Percentiles rank a stretch among this genome's conserved stretches.
These are phyloP conservation scores for Epinephelus awoara DNA, from an alignment of 2,797 vertebrate species.

Conservation along the genomic window DNA sequence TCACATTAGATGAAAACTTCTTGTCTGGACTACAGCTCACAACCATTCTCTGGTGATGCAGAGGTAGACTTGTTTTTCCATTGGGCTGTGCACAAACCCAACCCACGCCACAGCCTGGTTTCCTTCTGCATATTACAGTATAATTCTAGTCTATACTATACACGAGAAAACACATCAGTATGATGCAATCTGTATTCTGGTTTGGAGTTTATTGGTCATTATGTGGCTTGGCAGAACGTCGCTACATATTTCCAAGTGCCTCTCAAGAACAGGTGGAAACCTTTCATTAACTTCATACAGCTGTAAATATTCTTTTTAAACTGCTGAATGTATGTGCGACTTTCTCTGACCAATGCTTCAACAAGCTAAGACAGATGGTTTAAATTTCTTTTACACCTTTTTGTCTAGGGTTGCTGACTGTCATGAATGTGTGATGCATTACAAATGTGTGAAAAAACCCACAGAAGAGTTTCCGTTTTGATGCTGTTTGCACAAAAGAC, in stretches of 20 bases:
- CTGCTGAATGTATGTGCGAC: conserved; percentile 2
- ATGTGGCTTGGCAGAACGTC: conserved; percentile 31
- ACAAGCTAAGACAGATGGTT: neutral
- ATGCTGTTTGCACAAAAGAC: neutral
- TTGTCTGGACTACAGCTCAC: neutral
- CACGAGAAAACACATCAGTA: conserved; percentile 31
- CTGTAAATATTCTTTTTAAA: conserved; percentile 9
- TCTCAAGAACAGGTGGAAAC: conserved; percentile 54
- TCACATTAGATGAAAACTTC: neutral
- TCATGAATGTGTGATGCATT: conserved; percentile 3
- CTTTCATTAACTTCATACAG: conserved; percentile 26
- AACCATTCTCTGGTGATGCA: conserved; percentile 10
- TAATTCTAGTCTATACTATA: conserved; percentile 25
- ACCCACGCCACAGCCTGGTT: conserved; percentile 2
- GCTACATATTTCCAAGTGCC: conserved; percentile 10
- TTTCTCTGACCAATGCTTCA: conserved; percentile 24
- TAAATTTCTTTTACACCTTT: neutral
- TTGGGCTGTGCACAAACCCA: conserved; percentile 28
- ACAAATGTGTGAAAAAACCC: neutral
- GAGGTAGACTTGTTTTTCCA: conserved; percentile 48
- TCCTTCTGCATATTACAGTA: conserved; percentile 19
- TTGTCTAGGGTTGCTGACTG: conserved; percentile 2
- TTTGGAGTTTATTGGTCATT: conserved; percentile 42
- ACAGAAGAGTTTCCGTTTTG: conserved; percentile 1
- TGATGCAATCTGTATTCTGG: conserved; percentile 45